Percentiles rank a stretch among this genome's conserved stretches.
phyloP scores from a whole-genome alignment of 2,888 invertebrate genomes.

The Liodrosophila aerea region DNA sequence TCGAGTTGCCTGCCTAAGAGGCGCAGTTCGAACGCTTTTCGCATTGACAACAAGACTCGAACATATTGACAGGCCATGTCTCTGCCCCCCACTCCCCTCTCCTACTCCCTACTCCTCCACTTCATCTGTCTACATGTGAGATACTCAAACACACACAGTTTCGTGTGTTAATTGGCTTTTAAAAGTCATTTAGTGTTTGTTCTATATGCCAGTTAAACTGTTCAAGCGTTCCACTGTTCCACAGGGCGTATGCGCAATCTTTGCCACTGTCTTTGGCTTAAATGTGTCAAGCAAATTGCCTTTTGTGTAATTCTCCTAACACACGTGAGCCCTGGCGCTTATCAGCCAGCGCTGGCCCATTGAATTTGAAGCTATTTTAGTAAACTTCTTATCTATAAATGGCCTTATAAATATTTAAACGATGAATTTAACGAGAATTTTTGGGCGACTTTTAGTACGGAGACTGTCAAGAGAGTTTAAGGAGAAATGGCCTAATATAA shows the following conservation, averaged over 20 bases:
- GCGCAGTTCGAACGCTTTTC: conserved; percentile 40
- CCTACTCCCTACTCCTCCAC: no score
- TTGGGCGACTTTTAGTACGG: no score
- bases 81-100: no score
- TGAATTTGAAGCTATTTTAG: not conserved
- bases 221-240: conserved; percentile 13
- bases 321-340: not conserved
- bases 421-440: no score
- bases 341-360: no score
- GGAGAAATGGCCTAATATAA: no score
- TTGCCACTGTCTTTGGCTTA: conserved; percentile 21
- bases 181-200: conserved; percentile 58
- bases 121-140: no score
- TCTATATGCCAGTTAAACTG: no score
- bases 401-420: no score
- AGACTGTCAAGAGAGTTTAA: no score
- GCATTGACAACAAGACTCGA: conserved; percentile 29
- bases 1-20: conserved; percentile 7
- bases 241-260: conserved; percentile 53
- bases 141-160: conserved; percentile 25
- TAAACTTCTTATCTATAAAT: not conserved
- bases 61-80: conserved; percentile 42
- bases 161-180: conserved; percentile 67
- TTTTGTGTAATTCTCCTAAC: no score
- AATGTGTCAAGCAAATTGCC: conserved; percentile 26